Evolutionary conservation across 2,888 invertebrate genomes (phyloP).

Genomic region (Atrina japonica): DNA sequence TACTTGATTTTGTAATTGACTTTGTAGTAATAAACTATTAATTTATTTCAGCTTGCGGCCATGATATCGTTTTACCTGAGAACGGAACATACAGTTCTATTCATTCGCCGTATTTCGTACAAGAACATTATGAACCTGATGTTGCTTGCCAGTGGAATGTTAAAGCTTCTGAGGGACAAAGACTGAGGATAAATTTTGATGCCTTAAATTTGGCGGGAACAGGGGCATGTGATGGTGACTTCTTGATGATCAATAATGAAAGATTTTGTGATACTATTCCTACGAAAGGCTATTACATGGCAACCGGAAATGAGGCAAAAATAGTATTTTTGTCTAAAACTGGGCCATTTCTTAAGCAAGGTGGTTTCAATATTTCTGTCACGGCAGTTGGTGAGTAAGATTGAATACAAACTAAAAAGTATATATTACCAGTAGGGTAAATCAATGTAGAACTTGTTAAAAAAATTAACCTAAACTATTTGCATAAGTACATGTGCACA

Average conservation of each 20-base stretch:
- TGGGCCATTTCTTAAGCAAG: conserved; percentile 34
- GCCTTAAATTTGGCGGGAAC: conserved; percentile 33
- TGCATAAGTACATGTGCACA: not conserved
- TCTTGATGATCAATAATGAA: conserved; percentile 36
- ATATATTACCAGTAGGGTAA: not conserved
- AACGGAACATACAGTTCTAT: conserved; percentile 40
- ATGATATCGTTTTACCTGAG: conserved; percentile 38
- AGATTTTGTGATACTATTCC: conserved; percentile 34
- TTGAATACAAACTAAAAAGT: not conserved
- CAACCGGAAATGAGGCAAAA: conserved; percentile 20
- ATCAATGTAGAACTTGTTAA: not conserved
- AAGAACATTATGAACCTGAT: conserved; percentile 48
- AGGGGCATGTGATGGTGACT: conserved; percentile 35
- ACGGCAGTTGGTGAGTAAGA: conserved; percentile 38
- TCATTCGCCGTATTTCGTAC: conserved; percentile 44
- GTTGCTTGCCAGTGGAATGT: conserved; percentile 51
- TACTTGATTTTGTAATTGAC: too few relatives aligned
- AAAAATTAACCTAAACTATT: not conserved
- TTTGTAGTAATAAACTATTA: too few relatives aligned
- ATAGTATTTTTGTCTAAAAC: conserved; percentile 46
- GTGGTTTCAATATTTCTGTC: conserved; percentile 46
- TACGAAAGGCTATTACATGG: conserved; percentile 18
- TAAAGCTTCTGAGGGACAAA: conserved; percentile 40
- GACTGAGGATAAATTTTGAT: conserved; percentile 41
- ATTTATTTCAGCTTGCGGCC: conserved; percentile 50